A percentile compares a stretch with the other conserved stretches of the same genome.
phyloP scores from a whole-genome alignment of 1,140 invertebrate genomes.

The Drosophila auraria region DNA sequence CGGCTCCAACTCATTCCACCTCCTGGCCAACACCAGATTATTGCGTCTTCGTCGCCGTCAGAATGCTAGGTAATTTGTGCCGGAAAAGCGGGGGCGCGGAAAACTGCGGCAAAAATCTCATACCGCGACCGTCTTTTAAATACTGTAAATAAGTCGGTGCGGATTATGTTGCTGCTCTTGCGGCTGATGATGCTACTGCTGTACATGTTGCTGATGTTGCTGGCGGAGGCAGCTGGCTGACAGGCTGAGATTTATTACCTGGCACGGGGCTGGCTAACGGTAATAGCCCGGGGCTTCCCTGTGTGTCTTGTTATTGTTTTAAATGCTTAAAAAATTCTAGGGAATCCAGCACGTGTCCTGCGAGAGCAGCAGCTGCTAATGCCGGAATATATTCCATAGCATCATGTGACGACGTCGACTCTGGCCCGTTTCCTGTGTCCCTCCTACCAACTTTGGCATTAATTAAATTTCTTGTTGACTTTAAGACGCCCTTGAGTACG shows the following conservation, averaged over 20 bases:
- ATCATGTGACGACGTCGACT: slow-evolving; percentile 52
- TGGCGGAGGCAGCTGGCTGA: slow-evolving; percentile 56
- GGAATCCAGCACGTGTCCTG: slow-evolving; percentile 53
- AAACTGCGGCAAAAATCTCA: slow-evolving; percentile 16
- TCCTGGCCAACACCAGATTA: slow-evolving; percentile 48
- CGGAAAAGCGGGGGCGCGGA: slow-evolving; percentile 4
- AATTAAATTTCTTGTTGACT: slow-evolving; percentile 67
- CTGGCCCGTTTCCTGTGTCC: background rate
- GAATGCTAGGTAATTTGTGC: slow-evolving; percentile 56
- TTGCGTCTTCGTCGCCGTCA: slow-evolving; percentile 22
- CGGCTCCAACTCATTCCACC: slow-evolving; percentile 13
- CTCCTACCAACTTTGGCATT: slow-evolving; percentile 40
- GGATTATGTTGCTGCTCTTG: slow-evolving; percentile 23
- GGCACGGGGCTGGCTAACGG: slow-evolving; percentile 50
- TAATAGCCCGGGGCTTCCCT: slow-evolving; percentile 59
- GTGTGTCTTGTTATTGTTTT: slow-evolving; percentile 63
- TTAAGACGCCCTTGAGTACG: slow-evolving; percentile 62
- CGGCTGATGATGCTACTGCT: slow-evolving; percentile 8
- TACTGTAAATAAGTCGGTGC: slow-evolving; percentile 47
- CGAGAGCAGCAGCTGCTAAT: slow-evolving; percentile 58
- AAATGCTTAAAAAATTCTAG: slow-evolving; percentile 59
- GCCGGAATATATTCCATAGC: slow-evolving; percentile 51
- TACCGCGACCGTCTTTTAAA: slow-evolving; percentile 38
- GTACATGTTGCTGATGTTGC: slow-evolving; percentile 22
- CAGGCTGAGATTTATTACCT: slow-evolving; percentile 74